A percentile compares a stretch with the other conserved stretches of the same genome.
These are phyloP conservation scores for Megaceryle torquata DNA, from an alignment of 2,113 vertebrate genomes.

Conservation along the genomic window DNA sequence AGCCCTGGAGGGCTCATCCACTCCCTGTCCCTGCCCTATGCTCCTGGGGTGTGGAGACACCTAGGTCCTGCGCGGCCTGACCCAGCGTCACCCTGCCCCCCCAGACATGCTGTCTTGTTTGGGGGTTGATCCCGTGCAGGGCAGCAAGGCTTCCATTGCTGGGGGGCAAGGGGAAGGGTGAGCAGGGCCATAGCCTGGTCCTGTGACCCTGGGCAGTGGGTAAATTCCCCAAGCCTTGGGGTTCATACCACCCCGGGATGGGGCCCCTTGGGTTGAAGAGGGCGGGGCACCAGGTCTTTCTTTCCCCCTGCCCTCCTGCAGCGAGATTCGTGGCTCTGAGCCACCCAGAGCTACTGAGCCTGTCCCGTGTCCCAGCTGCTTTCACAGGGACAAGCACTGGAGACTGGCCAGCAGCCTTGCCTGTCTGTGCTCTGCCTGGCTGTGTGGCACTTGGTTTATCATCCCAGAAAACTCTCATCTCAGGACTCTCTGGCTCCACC, in stretches of 20 bases:
- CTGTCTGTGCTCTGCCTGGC: background rate
- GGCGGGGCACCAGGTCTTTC: background rate
- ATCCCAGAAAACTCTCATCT: background rate
- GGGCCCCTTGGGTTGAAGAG: background rate
- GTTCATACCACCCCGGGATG: background rate
- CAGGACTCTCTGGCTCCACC: background rate
- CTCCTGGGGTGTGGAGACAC: background rate
- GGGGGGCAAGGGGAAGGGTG: accelerated
- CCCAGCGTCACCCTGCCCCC: accelerated
- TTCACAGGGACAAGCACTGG: background rate
- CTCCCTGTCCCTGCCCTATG: background rate
- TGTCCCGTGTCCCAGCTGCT: background rate
- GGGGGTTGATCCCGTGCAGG: accelerated
- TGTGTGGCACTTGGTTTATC: accelerated
- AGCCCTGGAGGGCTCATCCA: background rate
- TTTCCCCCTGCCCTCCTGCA: background rate
- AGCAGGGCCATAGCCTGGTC: accelerated
- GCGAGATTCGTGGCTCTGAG: background rate
- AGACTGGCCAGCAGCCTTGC: background rate
- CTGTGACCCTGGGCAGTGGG: background rate
- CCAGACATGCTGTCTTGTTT: accelerated
- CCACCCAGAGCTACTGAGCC: background rate
- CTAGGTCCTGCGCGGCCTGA: background rate
- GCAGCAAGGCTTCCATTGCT: background rate
- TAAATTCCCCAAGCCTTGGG: background rate